Percentiles rank a stretch among this genome's conserved stretches.
phyloP scores from a whole-genome alignment of 2,113 vertebrate genomes.

The Strix aluco region DNA sequence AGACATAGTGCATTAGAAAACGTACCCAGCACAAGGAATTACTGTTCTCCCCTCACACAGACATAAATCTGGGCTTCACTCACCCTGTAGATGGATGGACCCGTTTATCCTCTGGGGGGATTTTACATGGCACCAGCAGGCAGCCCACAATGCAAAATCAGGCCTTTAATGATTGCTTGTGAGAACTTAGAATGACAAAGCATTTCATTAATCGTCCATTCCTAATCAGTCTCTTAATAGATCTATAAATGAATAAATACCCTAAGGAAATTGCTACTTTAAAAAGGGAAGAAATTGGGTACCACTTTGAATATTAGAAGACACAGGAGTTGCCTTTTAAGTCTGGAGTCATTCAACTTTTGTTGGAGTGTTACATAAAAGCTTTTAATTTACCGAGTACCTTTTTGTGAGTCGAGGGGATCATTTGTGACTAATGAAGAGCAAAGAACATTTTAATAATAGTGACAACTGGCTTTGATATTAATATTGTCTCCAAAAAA shows the following conservation, averaged over 20 bases:
- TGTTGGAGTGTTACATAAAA: conserved; percentile 68
- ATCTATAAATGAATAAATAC: conserved; percentile 56
- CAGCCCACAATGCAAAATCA: conserved; percentile 29
- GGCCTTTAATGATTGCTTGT: conserved; percentile 23
- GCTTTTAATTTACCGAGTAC: conserved; percentile 68
- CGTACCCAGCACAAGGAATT: background rate
- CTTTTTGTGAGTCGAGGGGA: conserved; percentile 66
- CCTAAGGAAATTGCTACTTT: conserved; percentile 45
- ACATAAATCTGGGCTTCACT: background rate
- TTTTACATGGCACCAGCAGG: background rate
- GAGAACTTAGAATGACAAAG: background rate
- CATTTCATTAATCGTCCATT: conserved; percentile 30
- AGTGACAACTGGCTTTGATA: conserved; percentile 68
- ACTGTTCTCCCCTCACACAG: background rate
- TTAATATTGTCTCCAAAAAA: conserved; percentile 64
- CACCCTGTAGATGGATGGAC: background rate
- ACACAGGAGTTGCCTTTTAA: conserved; percentile 64
- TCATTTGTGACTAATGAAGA: conserved; percentile 71
- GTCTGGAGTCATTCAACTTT: conserved; percentile 59
- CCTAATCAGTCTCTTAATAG: conserved; percentile 44
- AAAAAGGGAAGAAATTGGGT: conserved; percentile 36
- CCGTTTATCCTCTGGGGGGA: conserved; percentile 40
- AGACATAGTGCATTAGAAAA: background rate
- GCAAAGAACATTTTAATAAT: conserved; percentile 69
- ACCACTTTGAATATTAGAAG: conserved; percentile 52